Conservation (phyloP, 2,797 vertebrate genomes). For the Holocentrus rufus region DNA sequence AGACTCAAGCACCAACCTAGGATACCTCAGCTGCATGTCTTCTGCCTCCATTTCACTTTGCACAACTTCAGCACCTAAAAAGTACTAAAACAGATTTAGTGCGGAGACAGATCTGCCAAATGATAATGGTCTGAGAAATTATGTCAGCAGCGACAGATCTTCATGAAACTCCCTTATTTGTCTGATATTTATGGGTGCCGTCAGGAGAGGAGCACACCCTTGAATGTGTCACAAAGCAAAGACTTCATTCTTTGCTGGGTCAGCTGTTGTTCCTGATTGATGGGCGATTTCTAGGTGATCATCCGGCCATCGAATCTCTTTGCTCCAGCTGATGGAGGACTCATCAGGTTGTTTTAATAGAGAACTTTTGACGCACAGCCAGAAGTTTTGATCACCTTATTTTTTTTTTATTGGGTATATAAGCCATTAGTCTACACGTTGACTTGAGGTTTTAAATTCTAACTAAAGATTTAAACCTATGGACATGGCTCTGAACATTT, state of each 20-base stretch:
- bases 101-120: conserved; percentile 46
- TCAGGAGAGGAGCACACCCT: conserved; percentile 74
- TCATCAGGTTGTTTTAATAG: conserved; percentile 54
- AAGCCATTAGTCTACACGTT: conserved; percentile 27
- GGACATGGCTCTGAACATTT: conserved; percentile 94
- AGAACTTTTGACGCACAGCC: conserved; percentile 44
- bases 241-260: conserved; percentile 64
- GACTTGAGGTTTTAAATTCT: conserved; percentile 35
- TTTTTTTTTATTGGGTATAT: conserved; percentile 8
- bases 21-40: conserved; percentile 80
- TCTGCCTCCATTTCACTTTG: conserved; percentile 76
- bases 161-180: conserved; percentile 71
- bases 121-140: conserved; percentile 73
- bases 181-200: conserved; percentile 68
- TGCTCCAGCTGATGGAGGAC: conserved; percentile 62
- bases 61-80: conserved; percentile 67
- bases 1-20: conserved; percentile 69
- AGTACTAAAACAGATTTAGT: conserved; percentile 57
- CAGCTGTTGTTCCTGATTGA: conserved; percentile 78
- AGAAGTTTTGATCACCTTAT: conserved; percentile 21
- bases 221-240: conserved; percentile 76
- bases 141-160: conserved; percentile 56
- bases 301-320: conserved; percentile 50
- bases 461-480: conserved; percentile 54
- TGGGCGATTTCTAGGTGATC: conserved; percentile 77